Conservation (phyloP, 2,797 vertebrate species). For the Gambelia wislizenii region DNA sequence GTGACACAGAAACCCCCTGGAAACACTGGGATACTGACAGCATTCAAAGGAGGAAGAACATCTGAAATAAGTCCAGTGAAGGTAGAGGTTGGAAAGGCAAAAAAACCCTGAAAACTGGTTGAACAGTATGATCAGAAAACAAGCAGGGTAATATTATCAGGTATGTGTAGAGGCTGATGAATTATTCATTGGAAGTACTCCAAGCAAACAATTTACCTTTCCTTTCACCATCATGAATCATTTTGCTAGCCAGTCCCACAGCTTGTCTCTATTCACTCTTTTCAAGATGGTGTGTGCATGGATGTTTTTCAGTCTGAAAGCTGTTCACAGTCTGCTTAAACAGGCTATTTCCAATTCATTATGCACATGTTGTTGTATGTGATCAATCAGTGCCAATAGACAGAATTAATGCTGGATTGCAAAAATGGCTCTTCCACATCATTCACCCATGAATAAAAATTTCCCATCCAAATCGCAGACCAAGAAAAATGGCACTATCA, state of each 20-base stretch:
- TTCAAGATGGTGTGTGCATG: conserved; percentile 8
- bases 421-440: background rate
- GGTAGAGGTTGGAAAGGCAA: background rate
- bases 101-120: background rate
- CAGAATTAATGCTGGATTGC: background rate
- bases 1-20: no score
- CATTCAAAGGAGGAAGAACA: background rate
- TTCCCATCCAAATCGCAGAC: background rate
- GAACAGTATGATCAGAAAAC: background rate
- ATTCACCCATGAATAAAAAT: background rate
- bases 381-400: conserved; percentile 20
- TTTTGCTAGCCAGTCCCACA: conserved; percentile 4
- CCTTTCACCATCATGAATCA: conserved; percentile 32
- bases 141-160: background rate
- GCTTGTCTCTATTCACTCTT: conserved; percentile 5
- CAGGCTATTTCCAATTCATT: conserved; percentile 21
- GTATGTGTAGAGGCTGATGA: background rate
- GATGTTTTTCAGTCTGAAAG: conserved; percentile 30
- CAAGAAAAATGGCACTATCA: background rate
- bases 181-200: conserved; percentile 14
- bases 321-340: conserved; percentile 9
- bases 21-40: background rate
- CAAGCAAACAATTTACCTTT: conserved; percentile 19
- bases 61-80: background rate
- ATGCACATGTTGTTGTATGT: conserved; percentile 2